phyloP scores from a whole-genome alignment of 2,113 vertebrate species.

The Callionymus lyra region DNA sequence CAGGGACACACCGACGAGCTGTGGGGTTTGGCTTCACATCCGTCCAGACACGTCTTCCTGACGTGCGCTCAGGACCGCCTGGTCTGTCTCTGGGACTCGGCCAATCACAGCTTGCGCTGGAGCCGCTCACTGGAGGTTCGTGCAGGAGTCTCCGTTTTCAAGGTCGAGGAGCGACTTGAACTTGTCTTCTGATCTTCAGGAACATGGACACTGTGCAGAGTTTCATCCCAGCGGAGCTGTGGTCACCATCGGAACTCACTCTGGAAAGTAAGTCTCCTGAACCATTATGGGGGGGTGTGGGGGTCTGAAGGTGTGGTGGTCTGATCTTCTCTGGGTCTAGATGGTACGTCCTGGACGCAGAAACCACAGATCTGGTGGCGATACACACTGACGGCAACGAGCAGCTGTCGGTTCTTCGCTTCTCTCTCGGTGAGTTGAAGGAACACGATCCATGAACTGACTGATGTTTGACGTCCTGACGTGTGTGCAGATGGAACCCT shows the following conservation, averaged over 20 bases:
- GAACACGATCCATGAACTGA: too few species aligned
- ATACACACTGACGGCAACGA: constrained; percentile 97
- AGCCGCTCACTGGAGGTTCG: constrained; percentile 82
- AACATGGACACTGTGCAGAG: constrained; percentile 94
- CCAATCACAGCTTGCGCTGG: constrained; percentile 87
- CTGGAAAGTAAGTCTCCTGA: constrained; percentile 79
- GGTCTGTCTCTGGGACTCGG: constrained; percentile 89
- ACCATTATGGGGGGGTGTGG: not conserved
- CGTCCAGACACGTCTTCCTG: constrained; percentile 85
- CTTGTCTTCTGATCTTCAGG: constrained; percentile 56
- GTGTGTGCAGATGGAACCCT: constrained; percentile 77
- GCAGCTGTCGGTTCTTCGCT: constrained; percentile 95
- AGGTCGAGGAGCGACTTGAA: not conserved
- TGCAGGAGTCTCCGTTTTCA: not conserved
- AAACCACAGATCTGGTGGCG: constrained; percentile 88
- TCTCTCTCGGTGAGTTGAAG: constrained; percentile 78
- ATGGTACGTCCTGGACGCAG: constrained; percentile 95
- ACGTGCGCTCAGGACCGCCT: constrained; percentile 92
- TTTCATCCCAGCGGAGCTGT: constrained; percentile 95
- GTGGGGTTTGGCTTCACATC: constrained; percentile 92
- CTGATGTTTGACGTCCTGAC: not conserved
- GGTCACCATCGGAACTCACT: constrained; percentile 93
- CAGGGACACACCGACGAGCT: constrained; percentile 97
- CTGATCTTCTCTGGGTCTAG: constrained; percentile 42
- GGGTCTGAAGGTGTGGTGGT: not conserved